Conservation (phyloP, 2,888 invertebrate species). For the Drosophila paranaensis region DNA sequence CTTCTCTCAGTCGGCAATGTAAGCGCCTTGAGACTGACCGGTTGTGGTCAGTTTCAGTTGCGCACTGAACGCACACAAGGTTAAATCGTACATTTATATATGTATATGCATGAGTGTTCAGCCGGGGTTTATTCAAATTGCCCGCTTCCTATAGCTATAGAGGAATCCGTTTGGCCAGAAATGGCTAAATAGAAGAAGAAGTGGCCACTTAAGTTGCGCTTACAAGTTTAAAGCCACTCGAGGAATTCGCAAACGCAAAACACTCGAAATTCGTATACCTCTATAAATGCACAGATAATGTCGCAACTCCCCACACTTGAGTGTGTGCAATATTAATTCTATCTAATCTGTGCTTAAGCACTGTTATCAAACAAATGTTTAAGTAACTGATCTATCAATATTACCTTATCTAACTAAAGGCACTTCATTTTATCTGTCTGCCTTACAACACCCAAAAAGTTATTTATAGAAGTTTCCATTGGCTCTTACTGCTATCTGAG, state of each 20-base stretch:
- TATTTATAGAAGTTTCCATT: background rate
- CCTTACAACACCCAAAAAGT: background rate
- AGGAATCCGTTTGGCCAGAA: slow-evolving; percentile 34
- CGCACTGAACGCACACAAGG: slow-evolving; percentile 65
- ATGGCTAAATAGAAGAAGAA: slow-evolving; percentile 22
- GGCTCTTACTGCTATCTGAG: background rate
- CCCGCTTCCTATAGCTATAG: slow-evolving; percentile 59
- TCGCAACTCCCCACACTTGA: slow-evolving; percentile 37
- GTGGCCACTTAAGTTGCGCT: slow-evolving; percentile 29
- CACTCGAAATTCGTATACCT: slow-evolving; percentile 28
- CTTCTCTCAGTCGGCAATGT: slow-evolving; percentile 47
- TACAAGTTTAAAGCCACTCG: slow-evolving; percentile 23
- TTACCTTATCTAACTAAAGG: background rate
- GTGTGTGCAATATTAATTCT: slow-evolving; percentile 15
- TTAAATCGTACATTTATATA: slow-evolving; percentile 17
- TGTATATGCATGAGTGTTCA: slow-evolving; percentile 18
- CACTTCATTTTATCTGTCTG: background rate
- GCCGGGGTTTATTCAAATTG: slow-evolving; percentile 57
- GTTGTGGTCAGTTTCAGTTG: slow-evolving; percentile 66
- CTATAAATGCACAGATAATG: slow-evolving; percentile 22
- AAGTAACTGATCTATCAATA: slow-evolving; percentile 1
- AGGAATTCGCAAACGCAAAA: slow-evolving; percentile 46
- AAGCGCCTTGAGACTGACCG: slow-evolving; percentile 70
- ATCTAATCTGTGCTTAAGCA: slow-evolving; percentile 43
- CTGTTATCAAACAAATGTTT: slow-evolving; percentile 12